A percentile compares a stretch with the other conserved stretches of the same genome.
Conservation (phyloP, 2,888 invertebrate genomes). For the Pachydiplax longipennis region DNA sequence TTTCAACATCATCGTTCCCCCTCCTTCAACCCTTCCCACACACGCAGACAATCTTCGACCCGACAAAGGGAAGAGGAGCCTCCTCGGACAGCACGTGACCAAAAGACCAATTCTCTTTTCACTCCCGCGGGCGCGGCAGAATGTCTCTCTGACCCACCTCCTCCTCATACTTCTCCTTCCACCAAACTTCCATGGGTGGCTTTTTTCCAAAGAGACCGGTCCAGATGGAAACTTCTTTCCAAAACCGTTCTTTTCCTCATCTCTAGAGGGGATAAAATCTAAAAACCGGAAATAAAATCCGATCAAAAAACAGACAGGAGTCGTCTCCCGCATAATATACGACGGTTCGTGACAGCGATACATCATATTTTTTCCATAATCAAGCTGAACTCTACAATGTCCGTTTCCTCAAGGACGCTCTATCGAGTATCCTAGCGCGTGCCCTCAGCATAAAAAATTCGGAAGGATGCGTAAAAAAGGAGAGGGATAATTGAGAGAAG, state of each 20-base stretch:
- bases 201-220: conserved; percentile 5
- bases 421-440: not conserved
- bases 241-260: not conserved
- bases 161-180: not conserved
- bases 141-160: not conserved
- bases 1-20: not conserved
- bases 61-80: conserved; percentile 39
- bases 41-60: not conserved
- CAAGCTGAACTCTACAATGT: not conserved
- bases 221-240: not conserved
- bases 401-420: not conserved
- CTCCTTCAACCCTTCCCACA: not conserved
- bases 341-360: not conserved
- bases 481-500: not conserved
- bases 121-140: not conserved
- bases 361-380: not conserved
- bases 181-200: conserved; percentile 13
- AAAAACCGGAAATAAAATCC: not conserved
- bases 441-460: not conserved
- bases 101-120: conserved; percentile 8
- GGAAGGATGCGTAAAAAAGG: not conserved
- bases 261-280: not conserved
- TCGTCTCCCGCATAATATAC: not conserved
- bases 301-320: not conserved
- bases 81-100: conserved; percentile 2